Percentiles rank a stretch among this genome's conserved stretches.
Evolutionary conservation across 92 coral and sea anemone genomes (phyloP).

Genomic region (Porites lobata): DNA sequence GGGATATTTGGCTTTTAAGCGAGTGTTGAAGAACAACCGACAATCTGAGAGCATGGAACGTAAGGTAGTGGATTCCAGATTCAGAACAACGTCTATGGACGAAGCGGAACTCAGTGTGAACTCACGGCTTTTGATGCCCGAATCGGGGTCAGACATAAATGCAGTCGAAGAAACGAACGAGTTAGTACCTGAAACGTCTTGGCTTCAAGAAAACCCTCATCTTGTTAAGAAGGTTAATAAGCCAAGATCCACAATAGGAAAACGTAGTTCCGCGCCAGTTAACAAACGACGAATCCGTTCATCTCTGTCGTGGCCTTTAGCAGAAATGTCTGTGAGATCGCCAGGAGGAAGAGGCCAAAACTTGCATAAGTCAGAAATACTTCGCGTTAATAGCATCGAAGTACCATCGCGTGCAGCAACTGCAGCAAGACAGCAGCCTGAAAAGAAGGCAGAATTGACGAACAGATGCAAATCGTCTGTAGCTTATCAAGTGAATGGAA

Average conservation of each 20-base stretch:
- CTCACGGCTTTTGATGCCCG: conserved; percentile 1
- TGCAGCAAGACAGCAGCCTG: background rate
- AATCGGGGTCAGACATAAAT: background rate
- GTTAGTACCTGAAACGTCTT: background rate
- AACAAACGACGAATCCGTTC: background rate
- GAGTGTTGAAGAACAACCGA: conserved; percentile 37
- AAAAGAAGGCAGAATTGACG: background rate
- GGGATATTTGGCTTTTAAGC: conserved; percentile 59
- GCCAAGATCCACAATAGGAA: background rate
- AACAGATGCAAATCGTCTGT: background rate
- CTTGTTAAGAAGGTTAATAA: background rate
- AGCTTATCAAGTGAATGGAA: background rate
- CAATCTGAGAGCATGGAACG: conserved; percentile 25
- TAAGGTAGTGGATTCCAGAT: conserved; percentile 2
- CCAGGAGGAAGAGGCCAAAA: no score
- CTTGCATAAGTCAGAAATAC: no score
- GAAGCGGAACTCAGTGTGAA: conserved; percentile 22
- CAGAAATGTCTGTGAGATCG: background rate
- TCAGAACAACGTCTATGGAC: background rate
- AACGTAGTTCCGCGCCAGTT: background rate
- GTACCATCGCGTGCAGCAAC: background rate
- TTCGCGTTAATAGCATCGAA: no score
- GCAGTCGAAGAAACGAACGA: background rate
- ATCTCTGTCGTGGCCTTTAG: conserved; percentile 24
- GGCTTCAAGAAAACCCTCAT: background rate